These are phyloP conservation scores for Caenorhabditis sp. DNA, from an alignment of 2,888 invertebrate species.

Conservation along the genomic window DNA sequence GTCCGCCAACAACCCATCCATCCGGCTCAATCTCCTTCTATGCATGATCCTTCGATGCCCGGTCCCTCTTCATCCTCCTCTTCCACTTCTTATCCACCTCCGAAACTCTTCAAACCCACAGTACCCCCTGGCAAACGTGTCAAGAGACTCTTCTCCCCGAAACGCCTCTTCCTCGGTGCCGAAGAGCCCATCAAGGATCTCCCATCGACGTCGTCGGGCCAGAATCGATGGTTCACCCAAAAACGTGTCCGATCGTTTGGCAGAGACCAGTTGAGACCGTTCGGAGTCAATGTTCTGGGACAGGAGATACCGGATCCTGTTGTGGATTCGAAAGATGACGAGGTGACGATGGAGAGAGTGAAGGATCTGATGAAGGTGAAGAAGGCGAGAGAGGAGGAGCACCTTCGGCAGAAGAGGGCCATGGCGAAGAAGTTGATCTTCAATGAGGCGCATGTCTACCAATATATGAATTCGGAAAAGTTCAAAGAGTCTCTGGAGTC, in stretches of 20 bases:
- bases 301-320: not conserved
- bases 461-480: slow-evolving; percentile 12
- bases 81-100: too few relatives aligned
- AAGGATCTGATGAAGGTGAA: not conserved
- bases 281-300: not conserved
- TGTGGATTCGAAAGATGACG: not conserved
- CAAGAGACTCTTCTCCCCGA: not conserved
- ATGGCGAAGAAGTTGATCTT: not conserved
- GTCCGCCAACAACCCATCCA: too few relatives aligned
- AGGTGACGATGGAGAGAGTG: not conserved
- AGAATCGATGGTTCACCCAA: not conserved
- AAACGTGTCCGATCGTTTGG: not conserved
- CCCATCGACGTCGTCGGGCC: not conserved
- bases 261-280: not conserved
- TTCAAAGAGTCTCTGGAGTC: not conserved
- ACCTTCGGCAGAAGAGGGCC: slow-evolving; percentile 10
- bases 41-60: too few relatives aligned
- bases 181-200: not conserved
- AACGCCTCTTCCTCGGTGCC: not conserved
- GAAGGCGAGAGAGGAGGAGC: not conserved
- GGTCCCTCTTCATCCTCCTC: too few relatives aligned
- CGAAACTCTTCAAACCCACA: not conserved
- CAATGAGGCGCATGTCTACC: not conserved
- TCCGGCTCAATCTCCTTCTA: too few relatives aligned
- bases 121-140: not conserved